Base-by-base conservation (phyloP, 2,888 invertebrate genomes). In the Agonopterix subpropinquella region DNA sequence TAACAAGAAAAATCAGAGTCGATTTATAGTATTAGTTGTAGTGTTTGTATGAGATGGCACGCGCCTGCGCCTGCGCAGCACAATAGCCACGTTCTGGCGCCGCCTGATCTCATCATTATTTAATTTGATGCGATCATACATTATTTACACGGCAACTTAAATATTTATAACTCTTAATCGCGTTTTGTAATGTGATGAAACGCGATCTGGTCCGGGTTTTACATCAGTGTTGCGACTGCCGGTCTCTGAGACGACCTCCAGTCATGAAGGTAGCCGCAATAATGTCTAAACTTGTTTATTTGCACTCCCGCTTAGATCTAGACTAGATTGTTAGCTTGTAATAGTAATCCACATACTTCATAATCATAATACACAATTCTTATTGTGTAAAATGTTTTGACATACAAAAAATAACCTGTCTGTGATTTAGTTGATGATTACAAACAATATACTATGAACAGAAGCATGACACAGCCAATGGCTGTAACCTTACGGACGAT, bases 41-140 rank as follows among this genome's bases (percentile, higher is more conserved):
- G 28, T 28, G 28, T 28, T 28, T 28, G 28, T 28, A 28, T 28
- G 28, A 28, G 28, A 28, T 5, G 28, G 28, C 28, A 28, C 28
- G 28, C 28, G 28, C 28, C 18, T 3, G 18, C 44, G 44, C 44
- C 3, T 28, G 42, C 41, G 45, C 48, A 42, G 11, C 42, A 28
- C 28, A 42, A 42, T 11, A 42, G 8, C 11, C 11, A 13, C 11
- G 39, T 11, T 39, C 39, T 39, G 36, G 39, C 49, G 44, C 44
- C 47, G 51, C 11, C 45, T 51, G 47, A 45, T 51, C 61, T 62
- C 59, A 60, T 63, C 58, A 59, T 58, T 64, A 58, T 67, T 63
- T 63, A 66, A 67, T 68, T 54, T 56, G 54, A 54, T 55, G 55
- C 52, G 57, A 61, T 68, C 70, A 70, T 72, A 67, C 68, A 70